Evolutionary conservation across 1,140 invertebrate species (phyloP), one percentile per base, ranked within the genome.

Genomic region (Bombyx mandarina): DNA sequence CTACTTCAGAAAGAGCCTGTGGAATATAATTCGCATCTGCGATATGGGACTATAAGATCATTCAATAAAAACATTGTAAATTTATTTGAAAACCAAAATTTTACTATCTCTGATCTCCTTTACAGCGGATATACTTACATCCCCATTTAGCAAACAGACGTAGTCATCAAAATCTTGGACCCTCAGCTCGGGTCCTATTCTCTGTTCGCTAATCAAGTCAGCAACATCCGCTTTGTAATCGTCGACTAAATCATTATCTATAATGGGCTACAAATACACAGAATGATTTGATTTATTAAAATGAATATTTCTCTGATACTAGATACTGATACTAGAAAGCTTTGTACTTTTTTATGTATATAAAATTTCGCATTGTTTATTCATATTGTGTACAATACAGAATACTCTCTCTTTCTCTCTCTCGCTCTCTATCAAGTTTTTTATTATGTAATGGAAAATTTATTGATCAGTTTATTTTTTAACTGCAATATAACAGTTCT

Each of bases 141-240:
- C 89, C 59, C 93, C 93, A 71, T 94, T 94, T 45, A 97, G 93
- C 1, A 98, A 86, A 73, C 91, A 92, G 48, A 93, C 89, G 71
- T 96, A 97, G 65, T 94, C 92, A 75, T 96, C 94, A 77, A 96
- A 96, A 76, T 95, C 93, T 73, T 92, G 90, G 45, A 95, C 77
- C 50, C 93, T 87, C 9, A 91, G 66, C 71, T 94, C 92, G 2
- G 94, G 91, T 1, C 91, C 92, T 60, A 93, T 92, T 66, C 91
- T 89, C 71, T 95, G 91, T 60, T 93, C 91, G 61, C 92, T 90
- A 3, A 96, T 87, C 58, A 95, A 79, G 26, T 89, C 74, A 8
- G 79, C 73, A 12, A 95, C 90, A 54, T 84, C 80, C 43, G 88
- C 71, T 55, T 90, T 90, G 45, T 91, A 91, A 6, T 85, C 62